These are phyloP conservation scores for Pygoscelis antarcticus DNA, from an alignment of 2,113 vertebrate genomes.

Conservation along the genomic window DNA sequence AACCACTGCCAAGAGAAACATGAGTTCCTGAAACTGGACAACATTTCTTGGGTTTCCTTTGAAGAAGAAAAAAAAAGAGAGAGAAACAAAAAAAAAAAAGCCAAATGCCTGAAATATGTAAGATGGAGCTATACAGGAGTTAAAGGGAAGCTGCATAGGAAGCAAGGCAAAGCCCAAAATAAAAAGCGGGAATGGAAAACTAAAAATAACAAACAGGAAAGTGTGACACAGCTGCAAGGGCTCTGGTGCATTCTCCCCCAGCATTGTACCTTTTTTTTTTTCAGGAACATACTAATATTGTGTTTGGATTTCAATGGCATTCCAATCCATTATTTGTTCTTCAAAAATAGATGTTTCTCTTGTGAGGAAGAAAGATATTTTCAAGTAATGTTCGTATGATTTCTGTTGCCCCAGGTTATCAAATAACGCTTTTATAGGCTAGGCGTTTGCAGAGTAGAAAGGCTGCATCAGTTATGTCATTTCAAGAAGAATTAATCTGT, in stretches of 20 bases:
- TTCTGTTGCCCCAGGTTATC: not conserved
- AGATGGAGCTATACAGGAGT: slow-evolving; percentile 59
- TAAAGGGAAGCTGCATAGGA: slow-evolving; percentile 82
- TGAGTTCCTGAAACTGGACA: slow-evolving; percentile 65
- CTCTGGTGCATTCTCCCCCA: slow-evolving; percentile 61
- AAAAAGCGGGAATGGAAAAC: slow-evolving; percentile 79
- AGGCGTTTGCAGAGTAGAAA: not conserved
- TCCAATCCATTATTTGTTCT: slow-evolving; percentile 72
- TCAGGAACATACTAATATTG: slow-evolving; percentile 76
- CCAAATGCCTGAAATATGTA: slow-evolving; percentile 68
- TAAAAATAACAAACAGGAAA: slow-evolving; percentile 85
- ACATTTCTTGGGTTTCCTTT: slow-evolving; percentile 71
- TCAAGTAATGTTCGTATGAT: slow-evolving; percentile 16
- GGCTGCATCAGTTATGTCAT: not conserved
- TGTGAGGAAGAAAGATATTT: slow-evolving; percentile 53
- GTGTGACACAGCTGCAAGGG: slow-evolving; percentile 67
- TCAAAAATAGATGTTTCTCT: slow-evolving; percentile 76
- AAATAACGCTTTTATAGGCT: not conserved
- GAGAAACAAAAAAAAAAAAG: not conserved
- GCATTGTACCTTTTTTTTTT: slow-evolving; percentile 74
- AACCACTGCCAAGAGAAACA: slow-evolving; percentile 65
- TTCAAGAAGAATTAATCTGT: not conserved
- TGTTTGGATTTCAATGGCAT: slow-evolving; percentile 79
- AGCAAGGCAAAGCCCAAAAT: slow-evolving; percentile 79
- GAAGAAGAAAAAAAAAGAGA: not conserved